Base-by-base conservation (phyloP, 2,888 invertebrate species). In the Drosophila meridionalis region DNA sequence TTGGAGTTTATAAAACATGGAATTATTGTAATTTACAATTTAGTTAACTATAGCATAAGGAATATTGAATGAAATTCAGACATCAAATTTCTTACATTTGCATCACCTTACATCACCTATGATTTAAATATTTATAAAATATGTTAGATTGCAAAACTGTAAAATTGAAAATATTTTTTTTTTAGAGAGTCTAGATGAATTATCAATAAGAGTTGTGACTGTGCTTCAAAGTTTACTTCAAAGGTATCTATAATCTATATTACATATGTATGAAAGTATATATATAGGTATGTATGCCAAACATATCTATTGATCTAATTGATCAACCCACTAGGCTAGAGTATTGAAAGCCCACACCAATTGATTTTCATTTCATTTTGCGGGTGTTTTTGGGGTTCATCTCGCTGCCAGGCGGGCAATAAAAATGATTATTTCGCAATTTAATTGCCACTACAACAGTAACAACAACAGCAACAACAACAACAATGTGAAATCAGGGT, bases 391-490 rank as follows among this genome's bases (percentile, higher is more conserved):
- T 59, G 63, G 12, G 53, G 50, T 43, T 57, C 69, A 74, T 71
- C 65, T 75, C 58, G 48, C 26, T 61, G 69, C 58, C 77, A 66
- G 55, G 69, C 75, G 57, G 55, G 78, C 74, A 77, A 83, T 88
- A 88, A 85, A 85, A 82, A 80, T 83, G 76, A 87, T 86, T 82
- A 87, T 87, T 85, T 87, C 72, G 80, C 88, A 83, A 89, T 89
- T 87, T 89, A 87, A 87, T 87, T 87, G 87, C 89, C 77, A 57
- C 67, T 59, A 40, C 60, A 65, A 58, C 64, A 57, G 43, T 56
- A 52, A 43, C 26, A 34, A 62, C 42, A 45, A 68, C n/a, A 45
- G 43, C 32, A 43, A 45, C 36, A 52, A 30, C 55, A 57, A 53
- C 45, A 63, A 40, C 34, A 40, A 38, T 34, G 12, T 52, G 14